Conservation (phyloP, 1,140 invertebrate species). For the Sesamia nonagrioides region DNA sequence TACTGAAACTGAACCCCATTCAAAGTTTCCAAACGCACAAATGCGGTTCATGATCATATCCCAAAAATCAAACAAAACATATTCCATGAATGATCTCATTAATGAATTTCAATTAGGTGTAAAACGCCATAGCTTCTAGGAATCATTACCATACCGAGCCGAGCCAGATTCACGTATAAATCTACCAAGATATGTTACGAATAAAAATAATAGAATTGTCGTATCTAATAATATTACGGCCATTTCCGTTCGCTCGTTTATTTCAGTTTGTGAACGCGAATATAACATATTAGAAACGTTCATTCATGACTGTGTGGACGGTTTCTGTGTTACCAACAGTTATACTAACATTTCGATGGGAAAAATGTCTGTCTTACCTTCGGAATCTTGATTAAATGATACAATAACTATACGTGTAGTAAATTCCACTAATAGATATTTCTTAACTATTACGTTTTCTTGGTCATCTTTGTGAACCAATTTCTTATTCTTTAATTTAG, state of each 20-base stretch:
- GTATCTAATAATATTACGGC: slow-evolving; percentile 84
- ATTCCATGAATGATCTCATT: slow-evolving; percentile 38
- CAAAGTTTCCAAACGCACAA: not conserved
- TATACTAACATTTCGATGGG: slow-evolving; percentile 54
- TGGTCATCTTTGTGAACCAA: slow-evolving; percentile 5
- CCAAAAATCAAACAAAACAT: slow-evolving; percentile 6
- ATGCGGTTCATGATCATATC: not conserved
- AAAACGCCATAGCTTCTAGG: slow-evolving; percentile 73
- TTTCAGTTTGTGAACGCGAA: slow-evolving; percentile 83
- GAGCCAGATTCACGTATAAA: slow-evolving; percentile 79
- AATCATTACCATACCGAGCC: slow-evolving; percentile 68
- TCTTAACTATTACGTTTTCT: not conserved
- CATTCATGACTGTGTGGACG: slow-evolving; percentile 61
- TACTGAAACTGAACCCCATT: not conserved
- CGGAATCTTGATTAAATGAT: not conserved
- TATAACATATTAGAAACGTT: slow-evolving; percentile 65
- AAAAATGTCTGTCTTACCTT: slow-evolving; percentile 10
- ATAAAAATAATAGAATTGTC: slow-evolving; percentile 87
- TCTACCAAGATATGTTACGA: slow-evolving; percentile 81
- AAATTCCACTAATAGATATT: not conserved
- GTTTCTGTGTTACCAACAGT: slow-evolving; percentile 52
- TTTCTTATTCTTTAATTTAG: slow-evolving; percentile 18
- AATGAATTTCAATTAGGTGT: slow-evolving; percentile 69
- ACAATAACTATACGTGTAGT: not conserved
- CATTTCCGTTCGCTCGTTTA: slow-evolving; percentile 85